A percentile compares a stretch with the other conserved stretches of the same genome.
phyloP scores from a whole-genome alignment of 2,888 invertebrate species.

The Clivina fossor region DNA sequence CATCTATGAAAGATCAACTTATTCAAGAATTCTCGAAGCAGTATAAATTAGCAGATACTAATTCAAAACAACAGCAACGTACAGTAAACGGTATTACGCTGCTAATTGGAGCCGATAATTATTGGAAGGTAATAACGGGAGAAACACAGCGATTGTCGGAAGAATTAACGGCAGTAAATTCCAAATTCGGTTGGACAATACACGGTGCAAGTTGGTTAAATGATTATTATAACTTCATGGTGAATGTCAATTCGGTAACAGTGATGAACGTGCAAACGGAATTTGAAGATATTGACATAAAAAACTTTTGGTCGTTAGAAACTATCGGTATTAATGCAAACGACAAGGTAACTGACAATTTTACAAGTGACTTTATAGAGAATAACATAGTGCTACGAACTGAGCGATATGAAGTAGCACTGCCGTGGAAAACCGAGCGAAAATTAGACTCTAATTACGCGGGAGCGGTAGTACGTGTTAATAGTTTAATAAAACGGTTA shows the following conservation, averaged over 20 bases:
- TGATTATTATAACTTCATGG: constrained; percentile 11
- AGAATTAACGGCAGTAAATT: constrained; percentile 12
- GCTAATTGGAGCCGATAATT: constrained; percentile 6
- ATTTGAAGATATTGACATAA: neutral
- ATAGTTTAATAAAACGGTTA: neutral
- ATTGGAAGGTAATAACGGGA: neutral
- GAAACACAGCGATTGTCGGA: neutral
- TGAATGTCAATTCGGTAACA: neutral
- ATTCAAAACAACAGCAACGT: neutral
- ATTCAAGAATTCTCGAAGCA: constrained; percentile 4
- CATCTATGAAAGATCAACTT: neutral
- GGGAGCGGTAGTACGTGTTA: constrained; percentile 4
- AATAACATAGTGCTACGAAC: neutral
- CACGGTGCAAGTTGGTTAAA: neutral
- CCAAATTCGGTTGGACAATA: constrained; percentile 11
- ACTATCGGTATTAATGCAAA: constrained; percentile 4
- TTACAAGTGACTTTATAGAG: constrained; percentile 2
- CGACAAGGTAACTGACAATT: neutral
- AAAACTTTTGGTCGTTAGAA: neutral
- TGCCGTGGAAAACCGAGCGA: constrained; percentile 8
- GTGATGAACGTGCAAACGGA: neutral
- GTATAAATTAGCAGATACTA: constrained; percentile 1
- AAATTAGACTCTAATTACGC: constrained; percentile 4
- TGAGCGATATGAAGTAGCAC: neutral
- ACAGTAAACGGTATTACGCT: constrained; percentile 7